Conservation (phyloP, 2,888 invertebrate genomes). For the Harpagoxenus sublaevis region DNA sequence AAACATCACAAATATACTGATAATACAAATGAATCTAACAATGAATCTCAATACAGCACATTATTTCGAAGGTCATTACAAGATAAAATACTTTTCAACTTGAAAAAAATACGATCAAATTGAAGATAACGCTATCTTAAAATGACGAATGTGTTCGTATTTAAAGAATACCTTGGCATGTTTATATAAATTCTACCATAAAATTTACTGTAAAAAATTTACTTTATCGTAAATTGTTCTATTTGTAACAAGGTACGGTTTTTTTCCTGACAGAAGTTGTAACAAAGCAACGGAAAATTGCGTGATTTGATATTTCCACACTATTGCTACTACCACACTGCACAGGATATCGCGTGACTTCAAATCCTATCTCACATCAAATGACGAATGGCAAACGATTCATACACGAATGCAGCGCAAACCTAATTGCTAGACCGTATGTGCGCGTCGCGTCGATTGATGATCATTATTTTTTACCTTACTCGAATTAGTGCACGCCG, state of each 20-base stretch:
- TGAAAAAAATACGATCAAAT: background rate
- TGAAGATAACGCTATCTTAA: background rate
- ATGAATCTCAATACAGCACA: background rate
- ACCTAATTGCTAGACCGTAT: constrained; percentile 29
- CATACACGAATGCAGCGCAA: constrained; percentile 25
- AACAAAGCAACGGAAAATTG: constrained; percentile 37
- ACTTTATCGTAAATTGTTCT: background rate
- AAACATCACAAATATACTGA: background rate
- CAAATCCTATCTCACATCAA: constrained; percentile 38
- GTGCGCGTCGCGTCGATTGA: background rate
- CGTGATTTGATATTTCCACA: constrained; percentile 49
- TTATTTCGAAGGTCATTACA: background rate
- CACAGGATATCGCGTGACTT: constrained; percentile 50
- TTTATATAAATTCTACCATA: background rate
- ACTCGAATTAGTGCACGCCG: background rate
- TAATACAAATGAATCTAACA: background rate
- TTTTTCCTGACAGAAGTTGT: constrained; percentile 3
- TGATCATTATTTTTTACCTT: constrained; percentile 22
- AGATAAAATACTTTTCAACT: background rate
- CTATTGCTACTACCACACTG: constrained; percentile 26
- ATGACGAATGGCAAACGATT: constrained; percentile 45
- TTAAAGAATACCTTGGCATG: background rate
- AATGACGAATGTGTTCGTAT: background rate
- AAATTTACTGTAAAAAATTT: background rate
- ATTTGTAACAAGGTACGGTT: constrained; percentile 2